Percentiles rank a stretch among this genome's conserved stretches.
phyloP scores from a whole-genome alignment of 2,113 vertebrate species.

The Tragelaphus buxtoni region DNA sequence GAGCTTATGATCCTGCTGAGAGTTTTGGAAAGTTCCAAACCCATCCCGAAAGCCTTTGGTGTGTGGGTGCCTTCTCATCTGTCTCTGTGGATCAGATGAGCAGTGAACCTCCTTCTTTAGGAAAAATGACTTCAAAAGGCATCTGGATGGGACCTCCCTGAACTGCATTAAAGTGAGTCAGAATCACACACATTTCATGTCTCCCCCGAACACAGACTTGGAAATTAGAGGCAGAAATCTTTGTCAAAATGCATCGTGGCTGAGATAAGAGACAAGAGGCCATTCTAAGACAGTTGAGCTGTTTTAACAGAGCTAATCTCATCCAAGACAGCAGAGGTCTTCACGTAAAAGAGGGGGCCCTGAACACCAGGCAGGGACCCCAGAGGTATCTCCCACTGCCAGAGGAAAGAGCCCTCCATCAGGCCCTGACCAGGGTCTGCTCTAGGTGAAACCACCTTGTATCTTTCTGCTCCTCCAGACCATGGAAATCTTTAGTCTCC shows the following conservation, averaged over 20 bases:
- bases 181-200: not conserved
- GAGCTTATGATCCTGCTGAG: rapidly evolving
- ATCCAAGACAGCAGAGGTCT: not conserved
- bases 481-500: not conserved
- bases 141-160: not conserved
- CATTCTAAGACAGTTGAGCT: not conserved
- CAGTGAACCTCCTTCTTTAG: not conserved
- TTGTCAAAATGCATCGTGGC: not conserved
- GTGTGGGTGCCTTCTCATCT: not conserved
- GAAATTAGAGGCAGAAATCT: not conserved
- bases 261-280: not conserved
- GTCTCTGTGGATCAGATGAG: not conserved
- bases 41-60: not conserved
- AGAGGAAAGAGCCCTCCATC: not conserved
- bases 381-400: not conserved
- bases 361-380: no score
- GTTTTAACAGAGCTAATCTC: not conserved
- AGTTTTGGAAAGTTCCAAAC: not conserved
- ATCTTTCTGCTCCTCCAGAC: not conserved
- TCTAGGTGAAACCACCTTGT: no score
- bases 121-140: not conserved
- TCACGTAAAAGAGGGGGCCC: rapidly evolving
- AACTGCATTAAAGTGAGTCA: not conserved
- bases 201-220: not conserved
- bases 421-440: not conserved